These are phyloP conservation scores for Ardeotis arabs DNA, from an alignment of 2,113 vertebrate species.

Conservation along the genomic window DNA sequence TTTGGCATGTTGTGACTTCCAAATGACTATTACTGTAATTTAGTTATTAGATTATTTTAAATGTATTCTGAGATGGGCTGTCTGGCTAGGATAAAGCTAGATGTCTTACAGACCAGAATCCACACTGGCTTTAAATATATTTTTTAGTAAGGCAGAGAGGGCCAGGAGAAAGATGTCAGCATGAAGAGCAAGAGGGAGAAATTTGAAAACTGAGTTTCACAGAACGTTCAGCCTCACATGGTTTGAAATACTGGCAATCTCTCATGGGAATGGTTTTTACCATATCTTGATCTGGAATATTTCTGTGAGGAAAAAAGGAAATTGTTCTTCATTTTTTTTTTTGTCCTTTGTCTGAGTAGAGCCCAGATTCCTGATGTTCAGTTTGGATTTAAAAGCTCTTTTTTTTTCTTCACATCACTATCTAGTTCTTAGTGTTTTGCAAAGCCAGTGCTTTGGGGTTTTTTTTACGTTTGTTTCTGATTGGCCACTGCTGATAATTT, in stretches of 20 bases:
- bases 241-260: background rate
- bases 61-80: background rate
- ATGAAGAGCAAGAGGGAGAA: background rate
- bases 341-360: background rate
- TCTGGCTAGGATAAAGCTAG: background rate
- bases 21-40: background rate
- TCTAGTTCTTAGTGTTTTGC: background rate
- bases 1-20: conserved; percentile 6
- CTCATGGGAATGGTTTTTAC: background rate
- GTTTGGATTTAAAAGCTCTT: background rate
- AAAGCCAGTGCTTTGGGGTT: fast-evolving
- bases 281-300: background rate
- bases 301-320: background rate
- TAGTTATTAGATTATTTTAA: conserved; percentile 28
- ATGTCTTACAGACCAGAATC: background rate
- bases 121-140: background rate
- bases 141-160: background rate
- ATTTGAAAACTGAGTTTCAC: background rate
- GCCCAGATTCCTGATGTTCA: background rate
- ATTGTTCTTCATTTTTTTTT: fast-evolving
- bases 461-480: fast-evolving
- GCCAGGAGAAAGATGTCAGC: background rate
- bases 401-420: background rate
- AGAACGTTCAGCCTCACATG: background rate
- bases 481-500: background rate